Conservation (phyloP, 2,797 vertebrate species). For the Megalops cyprinoides region DNA sequence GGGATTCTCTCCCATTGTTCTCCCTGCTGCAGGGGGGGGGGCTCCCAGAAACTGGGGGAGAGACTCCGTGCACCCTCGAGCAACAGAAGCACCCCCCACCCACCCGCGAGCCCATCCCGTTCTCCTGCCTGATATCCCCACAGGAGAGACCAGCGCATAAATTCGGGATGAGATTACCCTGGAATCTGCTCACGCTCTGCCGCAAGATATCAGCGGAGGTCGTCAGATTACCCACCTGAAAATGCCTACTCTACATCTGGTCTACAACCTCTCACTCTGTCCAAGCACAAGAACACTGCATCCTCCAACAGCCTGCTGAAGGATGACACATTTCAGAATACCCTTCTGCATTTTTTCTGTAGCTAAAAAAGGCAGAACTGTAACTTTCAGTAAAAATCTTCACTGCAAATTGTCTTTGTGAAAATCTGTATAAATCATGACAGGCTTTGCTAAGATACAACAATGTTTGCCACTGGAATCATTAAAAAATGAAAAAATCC, state of each 20-base stretch:
- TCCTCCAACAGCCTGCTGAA: not conserved
- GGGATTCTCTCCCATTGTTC: not conserved
- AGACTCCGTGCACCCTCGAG: not conserved
- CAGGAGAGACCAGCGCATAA: not conserved
- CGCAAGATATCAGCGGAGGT: not conserved
- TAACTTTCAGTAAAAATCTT: too few relatives aligned
- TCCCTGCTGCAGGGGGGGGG: not conserved
- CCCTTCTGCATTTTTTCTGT: too few relatives aligned
- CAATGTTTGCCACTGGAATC: too few relatives aligned
- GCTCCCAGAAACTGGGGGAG: not conserved
- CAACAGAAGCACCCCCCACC: not conserved
- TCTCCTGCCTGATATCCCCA: not conserved
- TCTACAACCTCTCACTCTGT: not conserved
- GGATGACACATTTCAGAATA: not conserved
- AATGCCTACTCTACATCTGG: not conserved
- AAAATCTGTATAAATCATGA: too few relatives aligned
- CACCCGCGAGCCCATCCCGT: not conserved
- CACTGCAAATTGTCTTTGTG: not conserved
- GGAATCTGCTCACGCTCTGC: constrained; percentile 10
- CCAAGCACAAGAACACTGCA: not conserved
- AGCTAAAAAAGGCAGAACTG: too few relatives aligned
- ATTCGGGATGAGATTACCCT: not conserved
- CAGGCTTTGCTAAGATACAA: too few relatives aligned
- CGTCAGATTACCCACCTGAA: not conserved
- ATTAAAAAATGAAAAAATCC: too few relatives aligned